Conservation (phyloP, 64 coral and sea anemone species). For the Catalaphyllia jardinei region DNA sequence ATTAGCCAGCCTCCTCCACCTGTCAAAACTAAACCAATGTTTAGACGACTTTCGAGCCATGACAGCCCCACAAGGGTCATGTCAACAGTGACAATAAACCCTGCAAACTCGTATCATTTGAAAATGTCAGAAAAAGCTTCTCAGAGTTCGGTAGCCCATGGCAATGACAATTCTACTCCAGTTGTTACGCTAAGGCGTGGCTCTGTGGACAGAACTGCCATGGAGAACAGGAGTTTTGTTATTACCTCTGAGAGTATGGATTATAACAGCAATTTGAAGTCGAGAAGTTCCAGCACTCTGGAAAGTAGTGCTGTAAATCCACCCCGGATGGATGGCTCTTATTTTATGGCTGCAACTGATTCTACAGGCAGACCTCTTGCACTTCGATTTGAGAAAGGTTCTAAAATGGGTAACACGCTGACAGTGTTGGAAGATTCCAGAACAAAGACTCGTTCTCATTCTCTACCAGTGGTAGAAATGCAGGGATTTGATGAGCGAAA, state of each 20-base stretch:
- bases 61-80: conserved; percentile 17
- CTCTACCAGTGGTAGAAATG: conserved; percentile 72
- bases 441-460: conserved; percentile 64
- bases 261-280: conserved; percentile 56
- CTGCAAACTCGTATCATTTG: conserved; percentile 32
- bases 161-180: conserved; percentile 1
- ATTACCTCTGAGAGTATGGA: conserved; percentile 63
- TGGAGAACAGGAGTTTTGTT: conserved; percentile 84
- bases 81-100: conserved; percentile 50
- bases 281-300: conserved; percentile 20
- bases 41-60: conserved; percentile 6
- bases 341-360: conserved; percentile 91
- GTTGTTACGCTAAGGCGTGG: conserved; percentile 59
- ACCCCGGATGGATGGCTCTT: conserved; percentile 61
- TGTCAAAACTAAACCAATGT: conserved; percentile 39
- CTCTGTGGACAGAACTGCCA: conserved; percentile 74
- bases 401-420: conserved; percentile 72
- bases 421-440: conserved; percentile 60
- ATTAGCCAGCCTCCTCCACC: conserved; percentile 8
- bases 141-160: background rate
- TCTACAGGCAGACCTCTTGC: conserved; percentile 77
- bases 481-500: conserved; percentile 18
- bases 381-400: conserved; percentile 73
- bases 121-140: conserved; percentile 21
- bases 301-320: background rate